Evolutionary conservation across 2,888 invertebrate genomes (phyloP).

Genomic region (Alentia gelatinosa): DNA sequence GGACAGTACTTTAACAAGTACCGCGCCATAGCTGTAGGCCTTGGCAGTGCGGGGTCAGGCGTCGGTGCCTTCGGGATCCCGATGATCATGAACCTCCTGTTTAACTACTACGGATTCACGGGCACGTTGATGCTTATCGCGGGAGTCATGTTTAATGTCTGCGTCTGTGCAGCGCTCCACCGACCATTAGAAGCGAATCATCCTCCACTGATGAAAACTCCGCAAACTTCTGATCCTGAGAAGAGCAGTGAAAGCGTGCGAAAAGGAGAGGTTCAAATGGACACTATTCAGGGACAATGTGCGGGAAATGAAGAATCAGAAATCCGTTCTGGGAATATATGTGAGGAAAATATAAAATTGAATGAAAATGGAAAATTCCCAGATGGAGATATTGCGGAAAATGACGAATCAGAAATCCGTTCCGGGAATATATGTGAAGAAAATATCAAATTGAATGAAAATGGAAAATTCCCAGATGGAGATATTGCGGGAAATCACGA

Average conservation of each 20-base stretch:
- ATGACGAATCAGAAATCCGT: background rate
- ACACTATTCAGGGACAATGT: too few species aligned
- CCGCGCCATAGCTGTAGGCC: conserved; percentile 54
- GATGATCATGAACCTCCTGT: conserved; percentile 37
- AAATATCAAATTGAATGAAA: too few species aligned
- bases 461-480: background rate
- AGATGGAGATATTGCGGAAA: background rate
- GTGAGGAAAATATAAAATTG: too few species aligned
- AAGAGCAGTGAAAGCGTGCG: background rate
- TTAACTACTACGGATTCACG: conserved; percentile 52
- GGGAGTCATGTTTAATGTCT: conserved; percentile 53
- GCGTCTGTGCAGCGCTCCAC: conserved; percentile 44
- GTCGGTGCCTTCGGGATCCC: conserved; percentile 56
- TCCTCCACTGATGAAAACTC: background rate
- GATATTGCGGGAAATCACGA: background rate
- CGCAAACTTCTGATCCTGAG: background rate
- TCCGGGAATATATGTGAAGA: too few species aligned
- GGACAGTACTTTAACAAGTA: conserved; percentile 58
- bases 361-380: background rate
- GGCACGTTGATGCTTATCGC: conserved; percentile 53
- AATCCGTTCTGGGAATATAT: background rate
- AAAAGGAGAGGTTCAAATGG: background rate
- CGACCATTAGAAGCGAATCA: conserved; percentile 49
- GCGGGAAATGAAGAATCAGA: background rate
- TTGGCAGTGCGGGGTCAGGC: conserved; percentile 55